Percentiles rank a stretch among this genome's conserved stretches.
These are phyloP conservation scores for Otocyon megalotis DNA, from an alignment of 2,113 vertebrate species.

Conservation along the genomic window DNA sequence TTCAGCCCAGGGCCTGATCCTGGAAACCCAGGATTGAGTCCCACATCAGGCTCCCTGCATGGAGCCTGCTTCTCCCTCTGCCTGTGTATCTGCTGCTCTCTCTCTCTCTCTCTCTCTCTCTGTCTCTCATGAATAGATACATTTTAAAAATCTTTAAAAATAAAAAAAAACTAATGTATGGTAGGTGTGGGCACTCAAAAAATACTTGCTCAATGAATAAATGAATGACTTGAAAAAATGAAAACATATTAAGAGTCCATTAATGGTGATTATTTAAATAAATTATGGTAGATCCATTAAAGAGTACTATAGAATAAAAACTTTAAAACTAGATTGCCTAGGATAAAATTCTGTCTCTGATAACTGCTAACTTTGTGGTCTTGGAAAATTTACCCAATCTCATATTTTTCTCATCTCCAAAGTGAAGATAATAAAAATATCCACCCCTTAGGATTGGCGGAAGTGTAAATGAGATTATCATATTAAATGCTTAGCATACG, in stretches of 20 bases:
- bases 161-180: not conserved
- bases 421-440: not conserved
- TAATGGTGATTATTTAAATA: not conserved
- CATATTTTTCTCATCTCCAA: not conserved
- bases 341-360: conserved; percentile 1
- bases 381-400: not conserved
- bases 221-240: not conserved
- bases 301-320: not conserved
- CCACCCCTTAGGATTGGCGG: not conserved
- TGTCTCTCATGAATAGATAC: too few relatives aligned
- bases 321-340: not conserved
- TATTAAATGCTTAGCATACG: not conserved
- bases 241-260: not conserved
- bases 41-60: too few relatives aligned
- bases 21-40: too few relatives aligned
- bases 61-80: too few relatives aligned
- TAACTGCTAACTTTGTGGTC: not conserved
- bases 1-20: too few relatives aligned
- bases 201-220: not conserved
- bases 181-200: not conserved
- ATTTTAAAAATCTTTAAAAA: too few relatives aligned
- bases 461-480: not conserved
- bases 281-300: not conserved
- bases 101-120: too few relatives aligned
- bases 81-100: too few relatives aligned